Evolutionary conservation across 2,797 vertebrate species (phyloP).

Genomic region (Myoxocephalus aenaeus): DNA sequence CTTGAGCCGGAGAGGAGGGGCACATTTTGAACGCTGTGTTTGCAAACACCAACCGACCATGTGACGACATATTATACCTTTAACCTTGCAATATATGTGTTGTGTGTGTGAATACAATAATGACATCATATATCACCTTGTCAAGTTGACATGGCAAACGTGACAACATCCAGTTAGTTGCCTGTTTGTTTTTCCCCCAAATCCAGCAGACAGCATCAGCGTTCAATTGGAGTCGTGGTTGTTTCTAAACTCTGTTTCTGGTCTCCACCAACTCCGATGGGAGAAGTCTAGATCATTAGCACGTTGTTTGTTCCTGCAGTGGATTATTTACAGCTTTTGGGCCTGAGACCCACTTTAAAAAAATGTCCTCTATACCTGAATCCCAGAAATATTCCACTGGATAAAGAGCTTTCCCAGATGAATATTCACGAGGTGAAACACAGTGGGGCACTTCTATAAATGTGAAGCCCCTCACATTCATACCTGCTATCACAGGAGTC

Average conservation of each 20-base stretch:
- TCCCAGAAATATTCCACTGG: background rate
- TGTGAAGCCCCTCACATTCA: slow-evolving; percentile 17
- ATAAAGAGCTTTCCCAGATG: slow-evolving; percentile 24
- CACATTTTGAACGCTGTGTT: too few species aligned
- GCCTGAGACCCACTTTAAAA: background rate
- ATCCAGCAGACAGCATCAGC: background rate
- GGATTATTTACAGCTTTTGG: background rate
- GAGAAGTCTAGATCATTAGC: background rate
- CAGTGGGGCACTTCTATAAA: slow-evolving; percentile 24
- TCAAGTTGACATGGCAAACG: background rate
- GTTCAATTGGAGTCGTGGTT: background rate
- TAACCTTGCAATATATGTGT: too few species aligned
- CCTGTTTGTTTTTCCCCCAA: too few species aligned
- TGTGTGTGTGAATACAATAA: too few species aligned
- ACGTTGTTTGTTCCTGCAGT: background rate
- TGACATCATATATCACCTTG: too few species aligned
- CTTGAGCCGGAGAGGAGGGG: too few species aligned
- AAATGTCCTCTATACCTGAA: background rate
- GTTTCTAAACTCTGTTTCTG: background rate
- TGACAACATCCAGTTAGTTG: background rate
- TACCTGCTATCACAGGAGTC: slow-evolving; percentile 24
- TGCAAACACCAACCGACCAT: too few species aligned
- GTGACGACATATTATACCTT: too few species aligned
- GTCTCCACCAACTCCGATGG: background rate
- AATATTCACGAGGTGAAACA: slow-evolving; percentile 33